Percentiles rank a stretch among this genome's conserved stretches.
phyloP scores from a whole-genome alignment of 2,113 vertebrate species.

The Oryzias javanicus region DNA sequence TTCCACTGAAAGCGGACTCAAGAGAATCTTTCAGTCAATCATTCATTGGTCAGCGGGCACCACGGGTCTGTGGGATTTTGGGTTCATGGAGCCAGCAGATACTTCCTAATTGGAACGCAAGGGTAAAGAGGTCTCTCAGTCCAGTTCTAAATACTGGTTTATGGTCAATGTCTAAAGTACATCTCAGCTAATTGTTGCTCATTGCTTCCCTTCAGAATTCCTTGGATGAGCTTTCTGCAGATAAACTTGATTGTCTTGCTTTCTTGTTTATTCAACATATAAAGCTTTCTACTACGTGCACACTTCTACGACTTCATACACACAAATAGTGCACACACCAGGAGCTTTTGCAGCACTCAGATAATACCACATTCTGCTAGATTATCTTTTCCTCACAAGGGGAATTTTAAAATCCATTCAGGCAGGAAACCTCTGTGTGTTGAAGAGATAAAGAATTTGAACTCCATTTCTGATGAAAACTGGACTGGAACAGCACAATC shows the following conservation, averaged over 20 bases:
- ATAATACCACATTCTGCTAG: constrained; percentile 62
- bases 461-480: constrained; percentile 54
- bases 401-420: constrained; percentile 60
- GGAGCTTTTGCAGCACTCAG: constrained; percentile 54
- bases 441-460: constrained; percentile 69
- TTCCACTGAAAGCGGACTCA: no score
- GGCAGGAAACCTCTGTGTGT: constrained; percentile 68
- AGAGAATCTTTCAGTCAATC: no score
- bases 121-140: no score
- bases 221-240: constrained; percentile 35
- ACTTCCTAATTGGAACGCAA: no score
- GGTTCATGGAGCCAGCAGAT: no score
- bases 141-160: no score
- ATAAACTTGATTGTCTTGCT: constrained; percentile 50
- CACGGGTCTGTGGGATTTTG: no score
- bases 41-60: no score
- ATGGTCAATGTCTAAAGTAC: no score
- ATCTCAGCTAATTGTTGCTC: constrained; percentile 5
- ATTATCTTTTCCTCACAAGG: constrained; percentile 16
- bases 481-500: constrained; percentile 66
- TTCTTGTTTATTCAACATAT: constrained; percentile 29
- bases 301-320: background rate
- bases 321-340: constrained; percentile 18
- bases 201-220: constrained; percentile 21
- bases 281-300: constrained; percentile 19